Evolutionary conservation across 2,113 vertebrate genomes (phyloP).

Genomic region (Cavia porcellus): DNA sequence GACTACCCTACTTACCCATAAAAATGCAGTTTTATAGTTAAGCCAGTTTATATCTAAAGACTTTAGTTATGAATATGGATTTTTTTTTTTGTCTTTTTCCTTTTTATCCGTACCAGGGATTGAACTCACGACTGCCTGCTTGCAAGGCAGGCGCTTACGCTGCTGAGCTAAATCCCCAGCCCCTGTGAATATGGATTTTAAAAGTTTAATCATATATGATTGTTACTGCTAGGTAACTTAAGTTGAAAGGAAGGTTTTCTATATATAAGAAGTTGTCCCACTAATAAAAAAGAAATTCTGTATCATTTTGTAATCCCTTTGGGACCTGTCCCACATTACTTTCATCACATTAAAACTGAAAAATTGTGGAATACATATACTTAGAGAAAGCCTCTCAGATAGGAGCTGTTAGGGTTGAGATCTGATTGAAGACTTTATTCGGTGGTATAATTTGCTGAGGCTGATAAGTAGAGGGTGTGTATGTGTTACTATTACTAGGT

Average conservation of each 20-base stretch:
- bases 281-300: neutral
- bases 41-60: neutral
- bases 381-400: neutral
- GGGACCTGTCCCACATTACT: neutral
- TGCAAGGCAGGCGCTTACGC: too few species aligned
- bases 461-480: neutral
- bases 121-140: too few species aligned
- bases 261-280: conserved; percentile 1
- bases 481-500: neutral
- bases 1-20: neutral
- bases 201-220: neutral
- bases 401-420: neutral
- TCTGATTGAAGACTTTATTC: neutral
- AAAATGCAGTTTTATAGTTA: conserved; percentile 24
- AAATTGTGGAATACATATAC: neutral
- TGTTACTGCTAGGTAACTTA: conserved; percentile 7
- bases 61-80: conserved; percentile 18
- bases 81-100: neutral
- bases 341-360: conserved; percentile 1
- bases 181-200: neutral
- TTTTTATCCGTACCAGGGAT: too few species aligned
- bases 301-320: neutral
- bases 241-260: neutral
- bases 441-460: neutral
- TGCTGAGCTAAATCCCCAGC: too few species aligned